Percentiles rank a stretch among this genome's conserved stretches.
Evolutionary conservation across 2,888 invertebrate genomes (phyloP).

Genomic region (Cheilosia vulpina): DNA sequence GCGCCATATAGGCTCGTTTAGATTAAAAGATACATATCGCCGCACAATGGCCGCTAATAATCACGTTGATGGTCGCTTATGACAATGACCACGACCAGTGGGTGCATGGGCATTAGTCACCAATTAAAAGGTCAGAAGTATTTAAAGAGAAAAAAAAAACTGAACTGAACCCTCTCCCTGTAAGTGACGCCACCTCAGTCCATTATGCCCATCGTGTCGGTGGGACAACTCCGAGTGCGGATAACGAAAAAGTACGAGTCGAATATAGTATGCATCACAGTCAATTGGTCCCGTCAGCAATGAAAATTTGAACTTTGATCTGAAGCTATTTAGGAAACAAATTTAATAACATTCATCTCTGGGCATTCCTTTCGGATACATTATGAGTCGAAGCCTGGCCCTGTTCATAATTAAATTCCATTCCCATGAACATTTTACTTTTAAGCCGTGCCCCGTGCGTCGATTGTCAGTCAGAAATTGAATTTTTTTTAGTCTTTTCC

Average conservation of each 20-base stretch:
- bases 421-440: constrained; percentile 50
- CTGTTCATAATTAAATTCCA: constrained; percentile 67
- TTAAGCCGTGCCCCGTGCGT: constrained; percentile 32
- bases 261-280: not conserved
- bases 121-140: constrained; percentile 68
- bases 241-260: constrained; percentile 24
- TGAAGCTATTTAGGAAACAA: constrained; percentile 59
- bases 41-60: constrained; percentile 13
- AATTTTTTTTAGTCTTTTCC: constrained; percentile 13
- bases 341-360: constrained; percentile 62
- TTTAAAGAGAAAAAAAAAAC: constrained; percentile 38
- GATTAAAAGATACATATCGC: constrained; percentile 58
- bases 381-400: not conserved
- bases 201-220: not conserved
- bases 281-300: constrained; percentile 47
- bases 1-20: constrained; percentile 32
- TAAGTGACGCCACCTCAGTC: not conserved
- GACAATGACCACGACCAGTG: constrained; percentile 46
- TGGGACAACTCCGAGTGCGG: not conserved
- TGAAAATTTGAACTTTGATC: constrained; percentile 70
- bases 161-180: constrained; percentile 18
- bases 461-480: constrained; percentile 67
- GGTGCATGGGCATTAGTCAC: constrained; percentile 29
- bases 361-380: constrained; percentile 45
- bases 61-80: constrained; percentile 18